Evolutionary conservation across 2,113 vertebrate species (phyloP).

Genomic region (Mormyrus lacerda): DNA sequence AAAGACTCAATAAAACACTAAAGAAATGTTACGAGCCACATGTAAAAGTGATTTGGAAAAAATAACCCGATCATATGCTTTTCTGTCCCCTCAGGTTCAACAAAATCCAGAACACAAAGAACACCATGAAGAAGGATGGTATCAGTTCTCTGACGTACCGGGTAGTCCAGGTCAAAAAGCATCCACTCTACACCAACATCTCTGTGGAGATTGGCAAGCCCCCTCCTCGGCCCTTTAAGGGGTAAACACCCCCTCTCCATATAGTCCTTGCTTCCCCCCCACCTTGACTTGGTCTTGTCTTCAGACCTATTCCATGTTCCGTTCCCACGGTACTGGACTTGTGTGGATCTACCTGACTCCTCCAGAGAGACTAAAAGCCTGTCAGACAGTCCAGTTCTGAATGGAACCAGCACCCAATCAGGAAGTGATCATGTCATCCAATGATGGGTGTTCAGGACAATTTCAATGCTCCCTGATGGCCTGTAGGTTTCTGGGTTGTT

Average conservation of each 20-base stretch:
- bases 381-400: not conserved
- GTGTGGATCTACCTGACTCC: not conserved
- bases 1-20: not conserved
- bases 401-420: not conserved
- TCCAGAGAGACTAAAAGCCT: not conserved
- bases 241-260: constrained; percentile 49
- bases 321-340: not conserved
- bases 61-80: constrained; percentile 15
- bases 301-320: not conserved
- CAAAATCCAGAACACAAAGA: constrained; percentile 98
- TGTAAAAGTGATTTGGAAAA: not conserved
- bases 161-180: constrained; percentile 74
- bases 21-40: not conserved
- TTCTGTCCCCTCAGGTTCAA: constrained; percentile 70
- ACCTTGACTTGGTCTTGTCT: not conserved
- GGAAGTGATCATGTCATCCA: not conserved
- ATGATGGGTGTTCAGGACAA: not conserved
- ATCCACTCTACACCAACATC: constrained; percentile 90
- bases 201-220: constrained; percentile 93
- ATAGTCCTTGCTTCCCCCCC: not conserved
- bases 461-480: not conserved
- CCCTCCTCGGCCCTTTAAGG: constrained; percentile 74
- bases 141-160: constrained; percentile 88
- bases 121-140: constrained; percentile 94
- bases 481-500: not conserved